Evolutionary conservation across 2,888 invertebrate genomes (phyloP), one percentile per base, ranked within the genome.

Genomic region (Drosophila mayaguana): DNA sequence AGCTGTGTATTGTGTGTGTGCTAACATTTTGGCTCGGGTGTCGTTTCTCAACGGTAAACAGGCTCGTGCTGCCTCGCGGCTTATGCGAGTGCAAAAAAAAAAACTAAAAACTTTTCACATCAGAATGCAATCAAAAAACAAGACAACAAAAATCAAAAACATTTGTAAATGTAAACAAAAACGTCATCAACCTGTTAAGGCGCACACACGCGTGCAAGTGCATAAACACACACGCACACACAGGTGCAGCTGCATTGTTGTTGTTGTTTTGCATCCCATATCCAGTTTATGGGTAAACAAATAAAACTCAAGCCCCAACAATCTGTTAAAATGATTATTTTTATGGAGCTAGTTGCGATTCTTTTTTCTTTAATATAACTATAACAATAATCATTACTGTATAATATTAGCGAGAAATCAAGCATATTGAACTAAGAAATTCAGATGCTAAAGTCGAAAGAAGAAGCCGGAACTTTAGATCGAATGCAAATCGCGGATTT

Each of bases 111-210:
- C 76, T 78, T 51, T 62, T 51, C 14, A 14, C 53, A 60, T 46
- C 69, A 72, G 72, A 76, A 76, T 67, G 61, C 61, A 59, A 38
- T 18, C 54, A 40, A 40, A 28, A 48, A 12, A 20, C 34, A 43
- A 46, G 16, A 20, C n/a, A n/a, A 14, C 1, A 14, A 43, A 43
- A 45, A 28, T 16, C 42, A 59, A 53, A n/a, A 38, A 43, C 45
- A 50, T 61, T 62, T 56, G 63, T 53, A 50, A 70, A 54, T 75
- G 84, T 88, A 88, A 88, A 85, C 86, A 85, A 85, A 83, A 77
- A 80, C 85, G 88, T 88, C 88, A 85, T 83, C 69, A 72, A 63
- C 51, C 59, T 75, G 81, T 75, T 70, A 20, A 50, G 14, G 16
- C 18, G 18, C 53, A 28, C 43, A 20, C 36, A 43, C 36, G 32